Percentiles rank a stretch among this genome's conserved stretches.
Conservation (phyloP, 2,113 vertebrate species). For the Apodemus speciosus region DNA sequence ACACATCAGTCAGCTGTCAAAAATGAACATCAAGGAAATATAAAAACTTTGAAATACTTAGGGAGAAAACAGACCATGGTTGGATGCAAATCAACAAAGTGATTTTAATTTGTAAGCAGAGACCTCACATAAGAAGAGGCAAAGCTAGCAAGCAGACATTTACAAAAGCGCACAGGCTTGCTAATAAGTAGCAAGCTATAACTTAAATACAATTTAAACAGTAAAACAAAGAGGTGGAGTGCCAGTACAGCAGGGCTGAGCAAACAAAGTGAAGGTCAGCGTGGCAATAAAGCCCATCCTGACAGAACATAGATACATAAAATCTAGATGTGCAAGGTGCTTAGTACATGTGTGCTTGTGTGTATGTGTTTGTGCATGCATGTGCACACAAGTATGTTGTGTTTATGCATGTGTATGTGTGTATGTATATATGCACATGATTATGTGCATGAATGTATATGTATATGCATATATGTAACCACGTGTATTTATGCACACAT, state of each 20-base stretch:
- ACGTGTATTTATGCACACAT: neutral
- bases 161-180: neutral
- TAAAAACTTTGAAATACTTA: neutral
- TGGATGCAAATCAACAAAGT: neutral
- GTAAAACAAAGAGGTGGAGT: neutral
- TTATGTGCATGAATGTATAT: neutral
- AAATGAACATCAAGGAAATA: neutral
- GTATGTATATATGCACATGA: too few relatives aligned
- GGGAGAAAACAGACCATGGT: neutral
- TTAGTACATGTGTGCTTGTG: neutral
- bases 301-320: neutral
- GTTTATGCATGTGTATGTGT: neutral
- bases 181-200: neutral
- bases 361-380: too few relatives aligned
- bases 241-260: neutral
- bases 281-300: neutral
- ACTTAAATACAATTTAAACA: constrained; percentile 16
- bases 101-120: neutral
- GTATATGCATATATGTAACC: too few relatives aligned
- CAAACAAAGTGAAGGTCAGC: neutral
- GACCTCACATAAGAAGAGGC: neutral
- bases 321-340: neutral
- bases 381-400: too few relatives aligned
- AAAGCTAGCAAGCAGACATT: neutral
- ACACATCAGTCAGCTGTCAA: neutral